A percentile compares a stretch with the other conserved stretches of the same genome.
phyloP scores from a whole-genome alignment of 2,113 vertebrate species.

The Oxyura jamaicensis region DNA sequence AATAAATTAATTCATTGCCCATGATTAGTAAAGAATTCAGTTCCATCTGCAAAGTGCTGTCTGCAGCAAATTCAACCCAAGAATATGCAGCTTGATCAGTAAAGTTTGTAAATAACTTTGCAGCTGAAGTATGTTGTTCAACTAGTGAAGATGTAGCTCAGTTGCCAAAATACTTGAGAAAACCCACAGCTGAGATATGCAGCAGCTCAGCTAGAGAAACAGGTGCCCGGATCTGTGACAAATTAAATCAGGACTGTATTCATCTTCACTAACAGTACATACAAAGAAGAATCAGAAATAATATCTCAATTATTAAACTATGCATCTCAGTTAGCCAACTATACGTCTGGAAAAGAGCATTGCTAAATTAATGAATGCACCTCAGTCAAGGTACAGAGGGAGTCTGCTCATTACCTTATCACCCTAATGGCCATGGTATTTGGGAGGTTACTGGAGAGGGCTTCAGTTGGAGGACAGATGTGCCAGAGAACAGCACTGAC shows the following conservation, averaged over 20 bases:
- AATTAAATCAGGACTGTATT: slow-evolving; percentile 67
- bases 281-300: slow-evolving; percentile 6
- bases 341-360: neutral
- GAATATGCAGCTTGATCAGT: slow-evolving; percentile 66
- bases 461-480: neutral
- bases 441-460: neutral
- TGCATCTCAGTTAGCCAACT: neutral
- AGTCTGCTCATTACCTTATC: neutral
- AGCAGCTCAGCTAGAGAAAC: slow-evolving; percentile 47
- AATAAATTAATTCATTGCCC: slow-evolving; percentile 66
- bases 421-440: neutral
- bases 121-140: slow-evolving; percentile 67
- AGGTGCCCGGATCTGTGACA: slow-evolving; percentile 67
- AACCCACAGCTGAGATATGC: slow-evolving; percentile 56
- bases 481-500: neutral
- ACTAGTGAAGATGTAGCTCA: slow-evolving; percentile 41
- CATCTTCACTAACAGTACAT: neutral
- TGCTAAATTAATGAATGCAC: neutral
- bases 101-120: slow-evolving; percentile 78
- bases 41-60: slow-evolving; percentile 66
- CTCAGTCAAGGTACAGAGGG: neutral
- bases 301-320: slow-evolving; percentile 23
- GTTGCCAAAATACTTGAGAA: slow-evolving; percentile 59
- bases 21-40: slow-evolving; percentile 68
- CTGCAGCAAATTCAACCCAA: slow-evolving; percentile 54